A percentile compares a stretch with the other conserved stretches of the same genome.
These are phyloP conservation scores for Ictalurus punctatus DNA, from an alignment of 2,113 vertebrate species.

Conservation along the genomic window DNA sequence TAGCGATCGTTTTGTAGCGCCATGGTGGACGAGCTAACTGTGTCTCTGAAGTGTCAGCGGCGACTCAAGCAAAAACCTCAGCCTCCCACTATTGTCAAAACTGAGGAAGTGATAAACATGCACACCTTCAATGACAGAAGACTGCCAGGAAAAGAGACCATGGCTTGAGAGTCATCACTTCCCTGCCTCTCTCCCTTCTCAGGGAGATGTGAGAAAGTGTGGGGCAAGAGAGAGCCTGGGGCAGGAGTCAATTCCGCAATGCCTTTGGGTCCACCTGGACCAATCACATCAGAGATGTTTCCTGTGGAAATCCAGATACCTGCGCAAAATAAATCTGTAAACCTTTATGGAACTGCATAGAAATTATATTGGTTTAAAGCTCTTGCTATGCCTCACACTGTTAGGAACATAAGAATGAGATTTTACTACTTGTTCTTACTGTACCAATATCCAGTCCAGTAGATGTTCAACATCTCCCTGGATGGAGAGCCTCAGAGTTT, in stretches of 20 bases:
- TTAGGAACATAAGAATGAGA: conserved; percentile 27
- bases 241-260: conserved; percentile 32
- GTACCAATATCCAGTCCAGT: neutral
- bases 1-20: conserved; percentile 92
- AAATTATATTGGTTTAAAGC: neutral
- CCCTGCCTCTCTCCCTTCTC: conserved; percentile 56
- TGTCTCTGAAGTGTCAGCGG: conserved; percentile 96
- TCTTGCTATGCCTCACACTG: conserved; percentile 28
- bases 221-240: neutral
- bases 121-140: conserved; percentile 99
- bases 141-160: conserved; percentile 99
- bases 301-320: conserved; percentile 99
- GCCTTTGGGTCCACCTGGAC: conserved; percentile 24
- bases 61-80: conserved; percentile 96
- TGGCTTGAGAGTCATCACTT: conserved; percentile 81
- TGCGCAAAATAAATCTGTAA: conserved; percentile 80
- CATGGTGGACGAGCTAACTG: conserved; percentile 95
- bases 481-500: conserved; percentile 28
- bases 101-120: conserved; percentile 99
- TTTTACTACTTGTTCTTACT: conserved; percentile 13
- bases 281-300: conserved; percentile 79
- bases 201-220: conserved; percentile 41
- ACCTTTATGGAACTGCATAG: conserved; percentile 65
- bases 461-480: conserved; percentile 13
- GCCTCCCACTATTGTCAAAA: conserved; percentile 94